These are phyloP conservation scores for Lycocerus yunnanus DNA, from an alignment of 2,888 invertebrate genomes.

Conservation along the genomic window DNA sequence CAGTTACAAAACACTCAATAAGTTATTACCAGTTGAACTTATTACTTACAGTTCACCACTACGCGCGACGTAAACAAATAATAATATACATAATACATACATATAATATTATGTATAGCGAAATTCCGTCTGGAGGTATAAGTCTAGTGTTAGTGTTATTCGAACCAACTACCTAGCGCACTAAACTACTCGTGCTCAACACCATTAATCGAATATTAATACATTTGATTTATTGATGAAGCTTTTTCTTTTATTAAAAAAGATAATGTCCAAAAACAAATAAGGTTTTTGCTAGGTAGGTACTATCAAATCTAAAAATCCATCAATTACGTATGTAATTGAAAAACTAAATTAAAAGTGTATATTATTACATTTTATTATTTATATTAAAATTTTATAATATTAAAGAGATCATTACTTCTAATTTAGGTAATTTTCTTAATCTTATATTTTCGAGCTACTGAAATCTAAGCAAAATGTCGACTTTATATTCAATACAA, in stretches of 20 bases:
- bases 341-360: background rate
- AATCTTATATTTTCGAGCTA: slow-evolving; percentile 22
- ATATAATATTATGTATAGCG: too few relatives aligned
- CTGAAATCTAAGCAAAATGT: slow-evolving; percentile 24
- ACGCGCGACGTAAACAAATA: too few relatives aligned
- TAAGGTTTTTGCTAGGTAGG: too few relatives aligned
- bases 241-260: too few relatives aligned
- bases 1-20: too few relatives aligned
- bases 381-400: background rate
- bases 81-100: too few relatives aligned
- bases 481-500: slow-evolving; percentile 30
- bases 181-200: background rate
- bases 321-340: too few relatives aligned
- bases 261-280: too few relatives aligned
- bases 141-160: background rate
- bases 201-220: background rate
- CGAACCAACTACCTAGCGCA: background rate
- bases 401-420: slow-evolving; percentile 15
- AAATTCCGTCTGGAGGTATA: background rate
- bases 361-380: background rate
- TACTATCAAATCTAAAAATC: too few relatives aligned
- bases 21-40: too few relatives aligned
- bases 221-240: background rate
- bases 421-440: slow-evolving; percentile 26
- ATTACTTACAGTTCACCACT: too few relatives aligned